phyloP scores from a whole-genome alignment of 2,113 vertebrate genomes.

The Calonectris borealis region DNA sequence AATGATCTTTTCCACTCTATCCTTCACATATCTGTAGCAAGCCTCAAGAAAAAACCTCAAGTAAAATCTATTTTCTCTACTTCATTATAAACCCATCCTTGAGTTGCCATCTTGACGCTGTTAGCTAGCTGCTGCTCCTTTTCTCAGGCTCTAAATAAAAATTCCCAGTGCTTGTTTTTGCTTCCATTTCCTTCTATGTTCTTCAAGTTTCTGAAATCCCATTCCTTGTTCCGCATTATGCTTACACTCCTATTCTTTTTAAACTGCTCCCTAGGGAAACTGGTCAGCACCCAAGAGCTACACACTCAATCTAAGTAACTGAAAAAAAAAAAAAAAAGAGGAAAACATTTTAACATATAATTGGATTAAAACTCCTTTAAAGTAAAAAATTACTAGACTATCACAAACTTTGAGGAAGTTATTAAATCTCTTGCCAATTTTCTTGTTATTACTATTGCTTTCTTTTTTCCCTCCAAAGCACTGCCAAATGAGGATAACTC shows the following conservation, averaged over 20 bases:
- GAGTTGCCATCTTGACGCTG: fast-evolving
- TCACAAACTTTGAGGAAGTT: neutral
- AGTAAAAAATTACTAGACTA: neutral
- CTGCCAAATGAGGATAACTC: neutral
- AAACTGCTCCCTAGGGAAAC: neutral
- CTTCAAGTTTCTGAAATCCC: neutral
- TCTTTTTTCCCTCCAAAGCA: neutral
- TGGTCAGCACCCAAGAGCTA: neutral
- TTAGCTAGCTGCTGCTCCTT: neutral
- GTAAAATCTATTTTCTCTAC: neutral
- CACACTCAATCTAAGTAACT: neutral
- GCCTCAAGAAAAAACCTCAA: neutral
- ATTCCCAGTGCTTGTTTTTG: neutral
- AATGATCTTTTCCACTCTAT: neutral
- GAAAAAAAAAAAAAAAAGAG: neutral
- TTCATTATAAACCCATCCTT: neutral
- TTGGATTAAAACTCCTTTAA: neutral
- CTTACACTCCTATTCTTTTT: neutral
- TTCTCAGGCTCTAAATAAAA: neutral
- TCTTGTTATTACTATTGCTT: neutral
- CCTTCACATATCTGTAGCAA: neutral
- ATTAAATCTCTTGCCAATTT: neutral
- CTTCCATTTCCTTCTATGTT: neutral
- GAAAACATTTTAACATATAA: neutral
- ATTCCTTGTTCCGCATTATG: neutral